Conservation (phyloP, 2,113 vertebrate genomes). For the Hystrix brachyura region DNA sequence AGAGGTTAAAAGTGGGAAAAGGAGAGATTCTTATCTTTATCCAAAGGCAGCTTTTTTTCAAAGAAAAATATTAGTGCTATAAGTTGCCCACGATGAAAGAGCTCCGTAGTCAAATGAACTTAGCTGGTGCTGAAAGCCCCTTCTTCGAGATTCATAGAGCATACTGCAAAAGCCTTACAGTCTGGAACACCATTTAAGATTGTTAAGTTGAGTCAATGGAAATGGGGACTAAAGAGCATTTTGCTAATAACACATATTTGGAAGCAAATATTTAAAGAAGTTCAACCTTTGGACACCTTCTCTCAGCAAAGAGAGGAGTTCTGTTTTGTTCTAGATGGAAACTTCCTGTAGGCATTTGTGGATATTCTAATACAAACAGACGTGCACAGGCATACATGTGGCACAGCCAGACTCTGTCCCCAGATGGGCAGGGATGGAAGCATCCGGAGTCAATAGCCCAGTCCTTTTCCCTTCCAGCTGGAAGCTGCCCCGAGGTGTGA, state of each 20-base stretch:
- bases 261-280: not conserved
- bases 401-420: conserved; percentile 64
- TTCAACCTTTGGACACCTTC: not conserved
- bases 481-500: conserved; percentile 42
- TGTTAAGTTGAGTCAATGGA: not conserved
- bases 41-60: conserved; percentile 59
- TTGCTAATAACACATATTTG: not conserved
- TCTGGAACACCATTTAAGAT: not conserved
- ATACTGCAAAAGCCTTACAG: not conserved
- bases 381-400: conserved; percentile 57
- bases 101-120: not conserved
- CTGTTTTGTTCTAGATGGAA: conserved; percentile 78
- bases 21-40: conserved; percentile 46
- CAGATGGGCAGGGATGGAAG: conserved; percentile 67
- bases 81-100: not conserved
- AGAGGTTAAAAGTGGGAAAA: not conserved
- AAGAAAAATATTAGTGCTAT: not conserved
- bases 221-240: not conserved
- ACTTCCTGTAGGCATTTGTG: not conserved
- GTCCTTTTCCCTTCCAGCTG: conserved; percentile 80
- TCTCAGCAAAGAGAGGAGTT: conserved; percentile 41
- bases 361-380: conserved; percentile 31
- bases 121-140: not conserved
- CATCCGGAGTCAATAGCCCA: conserved; percentile 37
- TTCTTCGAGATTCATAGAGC: not conserved